Percentiles rank a stretch among this genome's conserved stretches.
Conservation (phyloP, 2,797 vertebrate species). For the Acropternis orthonyx region DNA sequence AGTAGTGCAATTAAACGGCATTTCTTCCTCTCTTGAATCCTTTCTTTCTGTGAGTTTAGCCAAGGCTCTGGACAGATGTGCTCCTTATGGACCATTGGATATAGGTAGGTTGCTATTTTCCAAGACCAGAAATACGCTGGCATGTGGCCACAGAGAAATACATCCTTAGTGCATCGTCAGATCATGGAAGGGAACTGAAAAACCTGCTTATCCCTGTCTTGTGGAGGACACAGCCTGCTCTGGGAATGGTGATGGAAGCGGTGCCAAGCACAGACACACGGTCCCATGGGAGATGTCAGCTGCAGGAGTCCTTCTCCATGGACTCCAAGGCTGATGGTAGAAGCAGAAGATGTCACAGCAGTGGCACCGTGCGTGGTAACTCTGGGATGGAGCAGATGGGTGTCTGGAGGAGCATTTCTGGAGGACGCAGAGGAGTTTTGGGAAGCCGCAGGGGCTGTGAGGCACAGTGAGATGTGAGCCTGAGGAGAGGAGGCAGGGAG, state of each 20-base stretch:
- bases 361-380: fast-evolving
- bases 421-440: not conserved
- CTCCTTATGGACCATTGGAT: not conserved
- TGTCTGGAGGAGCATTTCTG: not conserved
- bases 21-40: not conserved
- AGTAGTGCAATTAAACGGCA: not conserved
- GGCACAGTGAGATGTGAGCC: not conserved
- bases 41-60: not conserved
- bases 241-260: fast-evolving
- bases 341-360: not conserved
- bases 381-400: fast-evolving
- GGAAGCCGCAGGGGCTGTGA: fast-evolving
- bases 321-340: fast-evolving
- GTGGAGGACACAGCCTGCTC: not conserved
- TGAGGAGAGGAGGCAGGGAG: not conserved
- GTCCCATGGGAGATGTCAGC: not conserved
- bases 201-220: not conserved
- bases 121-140: not conserved
- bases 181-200: not conserved
- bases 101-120: not conserved
- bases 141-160: not conserved
- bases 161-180: not conserved
- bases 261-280: fast-evolving
- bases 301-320: not conserved
- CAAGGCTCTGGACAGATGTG: not conserved